These are phyloP conservation scores for Phrynosoma blainvillii DNA, from an alignment of 2,113 vertebrate species.

Conservation along the genomic window DNA sequence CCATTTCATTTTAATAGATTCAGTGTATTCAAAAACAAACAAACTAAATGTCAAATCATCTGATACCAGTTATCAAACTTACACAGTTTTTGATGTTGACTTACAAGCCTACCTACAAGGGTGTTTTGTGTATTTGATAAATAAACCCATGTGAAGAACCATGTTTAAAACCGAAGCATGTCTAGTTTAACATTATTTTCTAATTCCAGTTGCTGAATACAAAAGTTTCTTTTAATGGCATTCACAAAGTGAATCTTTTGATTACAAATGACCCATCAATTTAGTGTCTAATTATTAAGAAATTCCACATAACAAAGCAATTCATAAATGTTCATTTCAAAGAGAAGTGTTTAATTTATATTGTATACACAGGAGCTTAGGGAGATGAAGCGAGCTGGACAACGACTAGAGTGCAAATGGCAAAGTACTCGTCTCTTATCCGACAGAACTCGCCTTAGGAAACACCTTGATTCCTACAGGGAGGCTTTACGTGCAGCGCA, in stretches of 20 bases:
- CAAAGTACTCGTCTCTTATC: no score
- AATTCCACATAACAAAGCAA: background rate
- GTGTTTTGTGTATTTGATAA: background rate
- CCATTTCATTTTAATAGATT: background rate
- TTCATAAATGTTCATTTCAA: slow-evolving; percentile 6
- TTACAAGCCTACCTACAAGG: background rate
- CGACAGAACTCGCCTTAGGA: no score
- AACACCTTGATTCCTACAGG: no score
- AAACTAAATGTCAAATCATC: no score
- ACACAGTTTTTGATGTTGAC: background rate
- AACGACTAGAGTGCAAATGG: no score
- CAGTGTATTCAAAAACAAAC: background rate
- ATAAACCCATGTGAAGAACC: no score
- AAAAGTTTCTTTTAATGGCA: background rate
- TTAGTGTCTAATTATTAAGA: background rate
- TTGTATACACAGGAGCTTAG: no score
- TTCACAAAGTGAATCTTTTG: background rate
- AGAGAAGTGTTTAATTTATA: slow-evolving; percentile 29
- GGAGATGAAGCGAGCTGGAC: no score
- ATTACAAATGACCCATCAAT: background rate
- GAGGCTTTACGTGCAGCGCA: no score
- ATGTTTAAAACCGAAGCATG: background rate
- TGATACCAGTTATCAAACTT: background rate
- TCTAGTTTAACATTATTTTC: background rate
- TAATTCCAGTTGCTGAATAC: background rate